Evolutionary conservation across 2,797 vertebrate species (phyloP), one percentile per base, ranked within the genome.

Genomic region (Melanogrammus aeglefinus): DNA sequence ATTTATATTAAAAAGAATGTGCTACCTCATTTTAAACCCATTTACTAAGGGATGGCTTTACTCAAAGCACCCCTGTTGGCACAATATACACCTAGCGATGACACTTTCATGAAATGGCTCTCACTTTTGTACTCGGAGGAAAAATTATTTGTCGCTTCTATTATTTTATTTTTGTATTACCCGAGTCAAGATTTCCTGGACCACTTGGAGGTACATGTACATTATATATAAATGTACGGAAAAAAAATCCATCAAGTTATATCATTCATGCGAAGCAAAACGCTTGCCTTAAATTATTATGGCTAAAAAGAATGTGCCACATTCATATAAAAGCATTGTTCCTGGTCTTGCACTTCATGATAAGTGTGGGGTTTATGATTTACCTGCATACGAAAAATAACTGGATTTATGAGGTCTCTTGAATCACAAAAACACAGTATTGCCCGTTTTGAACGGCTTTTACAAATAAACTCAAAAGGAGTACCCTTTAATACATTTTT

Each of bases 311-410:
- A 63, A 24, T 63, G 57, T 63, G 24, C n/a, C 57, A 4, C n/a
- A 63, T 63, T 63, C n/a, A 24, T 63, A 63, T 63, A 24, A 63
- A 63, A n/a, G 57, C 57, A 57, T 63, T 63, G 57, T 63, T 63
- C 57, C 57, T 63, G 57, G 57, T n/a, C 57, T 1, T 24, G 51
- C 18, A n/a, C 51, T 51, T 51, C 47, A 21, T 21, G 47, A 51
- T 51, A 57, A 57, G 16, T 21, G 57, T 10, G 57, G 24, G n/a
- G 47, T 14, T 12, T 12, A 57, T 6, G 47, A 7, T 63, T 24
- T 63, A 63, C 57, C 57, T 63, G 57, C 21, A 63, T 18, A 57
- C 47, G 18, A 57, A 18, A 63, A 69, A 69, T 8, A 27, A 69
- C 1, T 9, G 2, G 63, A 27, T 27, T 69, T 16, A 63, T 8